These are phyloP conservation scores for Drosophila affinis DNA, from an alignment of 2,888 invertebrate species.

Conservation along the genomic window DNA sequence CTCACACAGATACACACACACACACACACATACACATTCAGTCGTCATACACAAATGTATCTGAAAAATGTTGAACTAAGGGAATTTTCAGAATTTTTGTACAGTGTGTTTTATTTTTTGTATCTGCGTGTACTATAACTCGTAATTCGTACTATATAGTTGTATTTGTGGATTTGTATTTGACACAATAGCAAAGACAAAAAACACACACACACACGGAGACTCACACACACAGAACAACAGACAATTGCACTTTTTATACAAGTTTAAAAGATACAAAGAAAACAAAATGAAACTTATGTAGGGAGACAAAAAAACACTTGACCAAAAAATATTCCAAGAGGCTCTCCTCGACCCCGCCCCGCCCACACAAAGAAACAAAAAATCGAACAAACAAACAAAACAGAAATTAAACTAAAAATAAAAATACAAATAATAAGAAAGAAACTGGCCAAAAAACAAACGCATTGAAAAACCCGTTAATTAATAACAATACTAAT, in stretches of 20 bases:
- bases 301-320: slow-evolving; percentile 28
- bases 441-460: slow-evolving; percentile 37
- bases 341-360: slow-evolving; percentile 45
- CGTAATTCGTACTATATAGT: slow-evolving; percentile 54
- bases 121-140: slow-evolving; percentile 60
- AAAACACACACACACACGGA: slow-evolving; percentile 48
- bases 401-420: slow-evolving; percentile 19
- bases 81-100: slow-evolving; percentile 56
- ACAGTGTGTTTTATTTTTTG: slow-evolving; percentile 73
- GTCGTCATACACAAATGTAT: slow-evolving; percentile 31
- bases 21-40: slow-evolving; percentile 24
- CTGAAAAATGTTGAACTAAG: slow-evolving; percentile 34
- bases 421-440: slow-evolving; percentile 32
- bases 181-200: no score
- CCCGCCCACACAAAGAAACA: slow-evolving; percentile 43
- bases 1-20: slow-evolving; percentile 4
- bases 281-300: slow-evolving; percentile 15
- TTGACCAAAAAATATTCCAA: slow-evolving; percentile 43
- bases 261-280: slow-evolving; percentile 41
- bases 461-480: slow-evolving; percentile 42
- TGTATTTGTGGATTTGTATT: slow-evolving; percentile 68
- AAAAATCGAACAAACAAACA: slow-evolving; percentile 18
- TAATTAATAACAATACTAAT: slow-evolving; percentile 39
- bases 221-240: slow-evolving; percentile 27
- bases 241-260: slow-evolving; percentile 72